Percentiles rank a stretch among this genome's conserved stretches.
Conservation (phyloP, 2,113 vertebrate genomes). For the Python bivittatus region DNA sequence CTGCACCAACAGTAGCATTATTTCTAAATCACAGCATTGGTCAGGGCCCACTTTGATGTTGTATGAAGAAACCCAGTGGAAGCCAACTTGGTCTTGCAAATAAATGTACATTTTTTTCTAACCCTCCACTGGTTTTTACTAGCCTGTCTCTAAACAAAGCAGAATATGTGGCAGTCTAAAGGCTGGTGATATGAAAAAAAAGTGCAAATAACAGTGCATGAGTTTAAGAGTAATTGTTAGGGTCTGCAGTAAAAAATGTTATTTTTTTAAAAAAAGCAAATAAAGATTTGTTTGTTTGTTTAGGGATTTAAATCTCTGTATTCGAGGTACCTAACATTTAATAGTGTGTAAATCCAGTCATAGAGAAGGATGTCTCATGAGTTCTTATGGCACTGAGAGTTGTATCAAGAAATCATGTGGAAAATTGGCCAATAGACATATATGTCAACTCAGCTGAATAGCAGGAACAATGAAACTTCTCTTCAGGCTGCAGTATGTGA, state of each 20-base stretch:
- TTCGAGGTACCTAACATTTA: not conserved
- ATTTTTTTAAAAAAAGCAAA: not conserved
- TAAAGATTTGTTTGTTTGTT: not conserved
- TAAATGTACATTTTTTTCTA: not conserved
- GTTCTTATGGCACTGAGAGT: not conserved
- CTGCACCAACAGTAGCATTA: not conserved
- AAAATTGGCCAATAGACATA: not conserved
- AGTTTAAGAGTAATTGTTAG: not conserved
- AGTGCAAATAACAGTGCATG: not conserved
- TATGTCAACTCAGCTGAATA: conserved; percentile 47
- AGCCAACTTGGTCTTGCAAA: not conserved
- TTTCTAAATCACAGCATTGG: not conserved
- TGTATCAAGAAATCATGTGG: not conserved
- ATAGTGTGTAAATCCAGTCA: not conserved
- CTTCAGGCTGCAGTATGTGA: not conserved
- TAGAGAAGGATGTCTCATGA: not conserved
- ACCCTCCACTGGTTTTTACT: not conserved
- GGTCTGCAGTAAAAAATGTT: not conserved
- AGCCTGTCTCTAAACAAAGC: not conserved
- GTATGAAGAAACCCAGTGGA: not conserved
- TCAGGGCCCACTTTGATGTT: not conserved
- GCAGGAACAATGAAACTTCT: conserved; percentile 19
- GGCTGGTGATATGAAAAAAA: not conserved
- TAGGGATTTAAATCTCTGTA: not conserved
- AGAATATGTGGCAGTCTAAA: not conserved